Percentiles rank a stretch among this genome's conserved stretches.
Conservation (phyloP, 2,888 invertebrate species). For the Pristionchus exspectatus region DNA sequence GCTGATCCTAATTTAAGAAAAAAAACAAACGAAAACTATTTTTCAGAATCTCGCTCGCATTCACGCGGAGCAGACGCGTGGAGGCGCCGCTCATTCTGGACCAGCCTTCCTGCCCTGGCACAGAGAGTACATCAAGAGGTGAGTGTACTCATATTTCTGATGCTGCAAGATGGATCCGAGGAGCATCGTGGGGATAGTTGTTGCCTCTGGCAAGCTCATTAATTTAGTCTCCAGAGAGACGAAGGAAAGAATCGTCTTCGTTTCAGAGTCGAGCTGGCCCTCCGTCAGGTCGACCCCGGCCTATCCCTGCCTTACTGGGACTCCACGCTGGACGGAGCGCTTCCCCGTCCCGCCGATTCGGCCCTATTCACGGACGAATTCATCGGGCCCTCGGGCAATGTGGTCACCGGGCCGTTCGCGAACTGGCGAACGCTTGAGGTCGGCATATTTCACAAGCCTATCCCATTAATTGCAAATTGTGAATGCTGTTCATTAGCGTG, state of each 20-base stretch:
- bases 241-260: too few relatives aligned
- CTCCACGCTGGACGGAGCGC: conserved; percentile 63
- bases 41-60: conserved; percentile 61
- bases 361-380: conserved; percentile 64
- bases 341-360: conserved; percentile 70
- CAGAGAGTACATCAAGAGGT: conserved; percentile 72
- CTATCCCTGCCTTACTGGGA: conserved; percentile 71
- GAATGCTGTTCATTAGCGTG: too few relatives aligned
- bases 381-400: conserved; percentile 56
- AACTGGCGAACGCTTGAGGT: conserved; percentile 70
- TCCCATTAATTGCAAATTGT: too few relatives aligned
- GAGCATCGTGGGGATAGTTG: too few relatives aligned
- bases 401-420: conserved; percentile 68
- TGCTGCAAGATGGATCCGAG: too few relatives aligned
- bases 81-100: conserved; percentile 75
- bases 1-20: too few relatives aligned
- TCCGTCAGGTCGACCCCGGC: conserved; percentile 69
- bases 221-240: too few relatives aligned
- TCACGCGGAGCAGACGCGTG: conserved; percentile 69
- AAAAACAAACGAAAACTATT: too few relatives aligned
- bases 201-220: too few relatives aligned
- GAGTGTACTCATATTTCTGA: background rate
- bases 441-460: too few relatives aligned
- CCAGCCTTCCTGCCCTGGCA: conserved; percentile 77
- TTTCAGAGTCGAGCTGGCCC: conserved; percentile 69